Percentiles rank a stretch among this genome's conserved stretches.
Conservation (phyloP, 1,140 invertebrate genomes). For the Temnothorax longispinosus region DNA sequence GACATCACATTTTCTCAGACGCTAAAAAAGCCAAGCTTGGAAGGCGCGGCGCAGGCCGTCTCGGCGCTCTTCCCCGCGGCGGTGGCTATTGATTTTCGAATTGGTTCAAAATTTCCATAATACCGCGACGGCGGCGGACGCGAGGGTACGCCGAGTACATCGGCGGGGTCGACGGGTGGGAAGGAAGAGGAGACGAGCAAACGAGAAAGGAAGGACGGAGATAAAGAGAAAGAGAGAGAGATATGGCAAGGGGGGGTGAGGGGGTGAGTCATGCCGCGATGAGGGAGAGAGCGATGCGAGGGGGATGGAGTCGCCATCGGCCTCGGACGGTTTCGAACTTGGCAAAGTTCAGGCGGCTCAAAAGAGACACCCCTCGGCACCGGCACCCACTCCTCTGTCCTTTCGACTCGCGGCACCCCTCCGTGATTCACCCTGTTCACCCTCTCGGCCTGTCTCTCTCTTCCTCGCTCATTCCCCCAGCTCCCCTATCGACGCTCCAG, state of each 20-base stretch:
- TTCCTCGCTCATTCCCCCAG: not conserved
- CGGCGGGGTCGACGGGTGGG: conserved; percentile 52
- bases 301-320: conserved; percentile 65
- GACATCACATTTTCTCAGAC: conserved; percentile 46
- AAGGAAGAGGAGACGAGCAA: conserved; percentile 20
- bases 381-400: conserved; percentile 53
- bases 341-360: conserved; percentile 78
- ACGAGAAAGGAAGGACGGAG: not conserved
- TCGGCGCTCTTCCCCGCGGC: conserved; percentile 74
- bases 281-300: conserved; percentile 47
- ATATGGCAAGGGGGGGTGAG: not conserved
- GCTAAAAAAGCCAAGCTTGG: conserved; percentile 41
- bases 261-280: conserved; percentile 18
- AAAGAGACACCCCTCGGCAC: conserved; percentile 72
- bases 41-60: conserved; percentile 70
- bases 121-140: conserved; percentile 74
- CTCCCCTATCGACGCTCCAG: conserved; percentile 30
- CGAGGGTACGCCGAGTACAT: conserved; percentile 65
- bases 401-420: conserved; percentile 67
- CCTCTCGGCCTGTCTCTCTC: conserved; percentile 14
- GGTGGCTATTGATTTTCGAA: conserved; percentile 84
- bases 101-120: conserved; percentile 85
- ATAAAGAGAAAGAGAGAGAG: conserved; percentile 8
- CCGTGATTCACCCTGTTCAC: conserved; percentile 58
- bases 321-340: conserved; percentile 76